Evolutionary conservation across 2,797 vertebrate genomes (phyloP), one percentile per base, ranked within the genome.

Genomic region (Danio kyathit): DNA sequence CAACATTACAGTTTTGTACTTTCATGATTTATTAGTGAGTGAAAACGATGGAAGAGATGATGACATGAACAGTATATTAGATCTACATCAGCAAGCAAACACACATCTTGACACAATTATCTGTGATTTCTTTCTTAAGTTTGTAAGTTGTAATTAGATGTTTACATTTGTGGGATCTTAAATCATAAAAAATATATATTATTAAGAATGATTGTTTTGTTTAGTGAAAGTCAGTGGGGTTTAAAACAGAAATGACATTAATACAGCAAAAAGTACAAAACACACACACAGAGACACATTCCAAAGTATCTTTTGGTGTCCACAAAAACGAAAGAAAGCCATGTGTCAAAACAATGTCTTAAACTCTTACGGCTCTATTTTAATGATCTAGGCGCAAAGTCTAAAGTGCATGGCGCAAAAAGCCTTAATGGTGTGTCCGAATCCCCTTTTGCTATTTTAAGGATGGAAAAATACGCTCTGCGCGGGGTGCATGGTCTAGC

Each of bases 41-140:
- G 44, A 14, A 71, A 44, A 52, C 5, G 29, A 59, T 57, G 43
- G 21, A 77, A 59, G 11, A 57, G 40, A 56, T 43, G 21, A 71
- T 21, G 56, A 49, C 43, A 70, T 10, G 14, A 52, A 10, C 12
- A 16, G 13, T 60, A 12, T 60, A 59, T 79, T 52, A 70, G 66
- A 21, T 51, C 46, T 19, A 70, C 17, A 19, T 52, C 4, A 61
- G 56, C 56, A 79, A 79, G 66, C 66, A 79, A 61, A 21, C 76
- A 60, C 19, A 21, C 52, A 73, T 73, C 52, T 43, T 57, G 41
- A 40, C 19, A 46, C 4, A 21, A 74, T 21, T 8, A n/a, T 56
- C 0, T 57, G 43, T 21, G 11, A 7, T 7, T 48, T 7, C 12
- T 5, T 12, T 48, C 12, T 48, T 48, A 48, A 7, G 3, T 8